Evolutionary conservation across 2,888 invertebrate genomes (phyloP).

Genomic region (Branchellion lobata): DNA sequence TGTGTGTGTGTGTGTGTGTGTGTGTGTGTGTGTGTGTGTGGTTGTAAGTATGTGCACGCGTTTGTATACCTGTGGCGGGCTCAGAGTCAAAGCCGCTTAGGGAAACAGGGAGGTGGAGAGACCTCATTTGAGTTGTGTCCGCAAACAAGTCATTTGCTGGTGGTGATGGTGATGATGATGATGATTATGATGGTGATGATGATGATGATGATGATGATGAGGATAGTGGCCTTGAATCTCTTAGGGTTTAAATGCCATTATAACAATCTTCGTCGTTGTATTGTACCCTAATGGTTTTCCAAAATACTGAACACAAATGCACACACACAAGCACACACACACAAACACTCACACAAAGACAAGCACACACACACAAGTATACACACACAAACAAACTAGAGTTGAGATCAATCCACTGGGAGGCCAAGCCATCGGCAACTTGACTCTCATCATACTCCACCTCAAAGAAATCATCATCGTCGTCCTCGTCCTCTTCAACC

Average conservation of each 20-base stretch:
- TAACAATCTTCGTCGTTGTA: too few species aligned
- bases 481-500: constrained; percentile 59
- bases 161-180: too few species aligned
- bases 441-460: constrained; percentile 47
- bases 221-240: background rate
- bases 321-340: background rate
- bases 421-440: constrained; percentile 28
- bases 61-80: too few species aligned
- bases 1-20: too few species aligned
- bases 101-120: constrained; percentile 58
- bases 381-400: background rate
- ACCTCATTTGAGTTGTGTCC: constrained; percentile 53
- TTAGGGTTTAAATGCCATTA: constrained; percentile 32
- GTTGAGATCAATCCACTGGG: constrained; percentile 7
- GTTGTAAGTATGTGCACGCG: too few species aligned
- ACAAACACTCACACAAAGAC: background rate
- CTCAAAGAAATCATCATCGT: constrained; percentile 57
- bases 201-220: too few species aligned
- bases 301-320: too few species aligned
- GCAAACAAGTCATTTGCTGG: constrained; percentile 6
- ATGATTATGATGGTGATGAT: too few species aligned
- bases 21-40: too few species aligned
- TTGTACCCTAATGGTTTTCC: too few species aligned
- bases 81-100: constrained; percentile 58
- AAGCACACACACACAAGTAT: background rate